Evolutionary conservation across 2,888 invertebrate species (phyloP), one percentile per base, ranked within the genome.

Genomic region (Napeogenes sylphis): DNA sequence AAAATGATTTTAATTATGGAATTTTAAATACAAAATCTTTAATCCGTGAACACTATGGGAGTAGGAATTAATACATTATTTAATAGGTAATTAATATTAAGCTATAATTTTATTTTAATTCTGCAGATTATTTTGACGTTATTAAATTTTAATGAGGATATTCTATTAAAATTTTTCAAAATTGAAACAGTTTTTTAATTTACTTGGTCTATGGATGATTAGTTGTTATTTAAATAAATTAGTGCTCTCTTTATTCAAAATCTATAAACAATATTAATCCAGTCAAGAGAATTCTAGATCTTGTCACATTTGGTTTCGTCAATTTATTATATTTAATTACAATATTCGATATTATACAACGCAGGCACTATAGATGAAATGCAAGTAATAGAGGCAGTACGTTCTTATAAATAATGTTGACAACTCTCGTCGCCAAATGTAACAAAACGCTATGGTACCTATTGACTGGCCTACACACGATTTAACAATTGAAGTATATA

Each of bases 401-500:
- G 51, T 12, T 51, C 51, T 51, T 51, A 51, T 30, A 51, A 51
- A 30, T 45, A 59, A 47, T 30, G 21, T 62, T 51, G 55, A 70
- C 68, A 70, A 72, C 70, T 64, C 71, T 69, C 71, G 71, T 69
- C 69, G 69, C 73, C 74, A 73, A 73, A 74, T 73, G 72, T 73
- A 73, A 74, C 73, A 73, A 74, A 72, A 73, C 58, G 65, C 71
- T 71, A 69, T 54, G 42, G 56, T 63, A 72, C 67, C 72, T 70
- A 70, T 71, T 68, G 73, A 73, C 72, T 71, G 74, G 75, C 73
- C 75, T 75, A 75, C 73, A 75, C 83, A 86, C 80, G 83, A 84
- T 83, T 83, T 84, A 84, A 87, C 85, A 88, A 87, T 85, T 85
- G 84, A 83, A 81, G 80, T 87, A 86, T 84, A 79, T 83, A 84